Conservation (phyloP, 2,888 invertebrate species). For the Sclerodermus sp. region DNA sequence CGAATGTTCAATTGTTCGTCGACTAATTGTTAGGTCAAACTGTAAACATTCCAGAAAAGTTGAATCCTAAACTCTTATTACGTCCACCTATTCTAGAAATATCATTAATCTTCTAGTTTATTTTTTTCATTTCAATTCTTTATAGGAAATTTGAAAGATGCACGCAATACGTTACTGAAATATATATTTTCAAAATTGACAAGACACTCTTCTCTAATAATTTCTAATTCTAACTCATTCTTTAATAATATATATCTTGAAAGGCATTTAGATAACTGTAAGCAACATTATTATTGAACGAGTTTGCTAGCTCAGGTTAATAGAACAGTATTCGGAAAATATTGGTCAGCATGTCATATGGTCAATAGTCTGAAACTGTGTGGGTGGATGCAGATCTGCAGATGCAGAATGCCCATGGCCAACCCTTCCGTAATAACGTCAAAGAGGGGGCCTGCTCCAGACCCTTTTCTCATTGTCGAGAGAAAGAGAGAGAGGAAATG, state of each 20-base stretch:
- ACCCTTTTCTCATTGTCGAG: constrained; percentile 40
- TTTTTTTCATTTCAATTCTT: not conserved
- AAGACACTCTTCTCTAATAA: too few relatives aligned
- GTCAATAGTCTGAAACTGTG: constrained; percentile 51
- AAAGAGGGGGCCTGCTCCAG: constrained; percentile 40
- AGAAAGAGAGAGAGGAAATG: constrained; percentile 36
- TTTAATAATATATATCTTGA: too few relatives aligned
- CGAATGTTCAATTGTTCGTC: too few relatives aligned
- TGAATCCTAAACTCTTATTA: too few relatives aligned
- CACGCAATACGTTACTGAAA: too few relatives aligned
- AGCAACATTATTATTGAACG: not conserved
- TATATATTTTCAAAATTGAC: too few relatives aligned
- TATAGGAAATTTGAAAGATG: too few relatives aligned
- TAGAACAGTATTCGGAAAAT: constrained; percentile 28
- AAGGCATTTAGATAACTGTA: not conserved
- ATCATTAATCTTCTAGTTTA: not conserved
- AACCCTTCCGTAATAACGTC: constrained; percentile 56
- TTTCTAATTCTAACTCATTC: too few relatives aligned
- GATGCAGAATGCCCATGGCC: constrained; percentile 43
- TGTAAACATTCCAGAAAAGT: too few relatives aligned
- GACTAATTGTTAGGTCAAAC: too few relatives aligned
- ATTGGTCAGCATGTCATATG: constrained; percentile 59
- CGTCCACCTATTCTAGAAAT: not conserved
- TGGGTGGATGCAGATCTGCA: constrained; percentile 45
- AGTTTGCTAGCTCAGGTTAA: too few relatives aligned